Base-by-base conservation (phyloP, 2,797 vertebrate genomes). In the Percopsis omiscomaycus region DNA sequence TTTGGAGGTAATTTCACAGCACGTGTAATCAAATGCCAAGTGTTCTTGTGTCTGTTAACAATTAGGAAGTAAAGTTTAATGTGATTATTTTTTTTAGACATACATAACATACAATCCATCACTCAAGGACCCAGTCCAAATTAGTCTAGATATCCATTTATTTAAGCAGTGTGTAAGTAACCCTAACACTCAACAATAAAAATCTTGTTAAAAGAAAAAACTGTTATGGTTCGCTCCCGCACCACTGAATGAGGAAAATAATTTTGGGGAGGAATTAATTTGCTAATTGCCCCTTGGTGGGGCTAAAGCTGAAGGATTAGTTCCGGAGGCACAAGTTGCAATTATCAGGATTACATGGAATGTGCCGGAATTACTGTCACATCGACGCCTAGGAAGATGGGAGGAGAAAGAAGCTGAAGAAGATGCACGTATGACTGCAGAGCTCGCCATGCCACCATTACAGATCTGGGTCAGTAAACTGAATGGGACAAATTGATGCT, bases 271-370 rank as follows among this genome's bases (percentile, higher is more conserved):
- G 73, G 73, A 82, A 81, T 85, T 78, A 69, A 80, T 83, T 79
- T 74, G 70, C 75, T 83, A 87, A 84, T 81, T 77, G 78, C 73
- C 81, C 67, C 61, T 83, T 56, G 64, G 77, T 82, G 70, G 53
- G 73, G 54, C 71, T 78, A 78, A 80, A 79, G 61, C 48, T 59
- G 14, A 48, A 70, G 78, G 80, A 82, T 78, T 77, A 75, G 73
- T 77, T 74, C 61, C 57, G 64, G 64, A 82, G 67, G 74, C 71
- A 80, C 77, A 81, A 81, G 79, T 83, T 57, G 61, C 73, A 52
- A 54, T 79, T 75, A 74, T 69, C 58, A 52, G 74, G 79, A 80
- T 79, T 85, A 82, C 64, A 68, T 64, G 30, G 69, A 75, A 82
- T 76, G 56, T 82, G 64, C 55, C 16, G 16, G 76, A 79, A 76